A percentile compares a stretch with the other conserved stretches of the same genome.
phyloP scores from a whole-genome alignment of 2,797 vertebrate genomes.

The Chlorospingus semifuscus region DNA sequence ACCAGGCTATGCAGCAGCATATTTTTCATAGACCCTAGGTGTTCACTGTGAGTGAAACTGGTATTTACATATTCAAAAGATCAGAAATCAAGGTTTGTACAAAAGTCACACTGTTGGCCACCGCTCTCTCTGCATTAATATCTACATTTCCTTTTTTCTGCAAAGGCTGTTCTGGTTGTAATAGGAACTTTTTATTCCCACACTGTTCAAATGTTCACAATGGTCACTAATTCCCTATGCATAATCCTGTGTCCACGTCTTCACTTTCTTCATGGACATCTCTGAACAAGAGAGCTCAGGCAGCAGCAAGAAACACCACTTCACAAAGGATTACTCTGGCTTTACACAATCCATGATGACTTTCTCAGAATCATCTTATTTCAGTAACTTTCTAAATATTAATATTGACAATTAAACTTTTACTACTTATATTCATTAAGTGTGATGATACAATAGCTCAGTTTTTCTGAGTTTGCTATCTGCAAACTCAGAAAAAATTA shows the following conservation, averaged over 20 bases:
- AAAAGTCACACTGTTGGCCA: background rate
- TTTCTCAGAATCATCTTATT: background rate
- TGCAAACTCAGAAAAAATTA: background rate
- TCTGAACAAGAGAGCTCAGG: background rate
- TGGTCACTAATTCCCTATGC: background rate
- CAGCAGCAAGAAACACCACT: background rate
- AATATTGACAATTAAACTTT: background rate
- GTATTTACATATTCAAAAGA: background rate
- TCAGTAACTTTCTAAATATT: background rate
- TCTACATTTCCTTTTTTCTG: background rate
- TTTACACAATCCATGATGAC: background rate
- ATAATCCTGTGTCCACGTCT: background rate
- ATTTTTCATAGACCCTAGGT: background rate
- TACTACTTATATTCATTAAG: background rate
- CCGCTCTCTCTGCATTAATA: background rate
- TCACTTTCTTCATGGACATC: background rate
- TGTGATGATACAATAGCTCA: background rate
- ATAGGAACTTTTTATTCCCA: background rate
- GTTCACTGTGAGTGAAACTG: background rate
- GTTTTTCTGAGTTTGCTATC: background rate
- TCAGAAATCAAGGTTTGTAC: background rate
- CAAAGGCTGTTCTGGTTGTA: background rate
- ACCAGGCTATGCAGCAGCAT: background rate
- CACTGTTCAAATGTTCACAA: accelerated
- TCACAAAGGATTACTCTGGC: background rate